phyloP scores from a whole-genome alignment of 1,140 invertebrate species.

The Drosophila eugracilis region DNA sequence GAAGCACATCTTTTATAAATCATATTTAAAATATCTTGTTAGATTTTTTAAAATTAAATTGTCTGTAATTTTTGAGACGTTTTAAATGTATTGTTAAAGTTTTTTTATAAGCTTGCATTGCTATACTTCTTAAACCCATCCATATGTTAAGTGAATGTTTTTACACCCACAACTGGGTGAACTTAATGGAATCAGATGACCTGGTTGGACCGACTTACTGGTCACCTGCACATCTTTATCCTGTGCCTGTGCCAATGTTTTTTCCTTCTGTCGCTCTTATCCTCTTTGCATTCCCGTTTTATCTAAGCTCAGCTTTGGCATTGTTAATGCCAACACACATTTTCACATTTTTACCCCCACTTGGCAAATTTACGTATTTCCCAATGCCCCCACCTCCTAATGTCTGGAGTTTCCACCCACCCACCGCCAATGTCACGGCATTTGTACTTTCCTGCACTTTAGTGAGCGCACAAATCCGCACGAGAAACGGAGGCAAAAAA shows the following conservation, averaged over 20 bases:
- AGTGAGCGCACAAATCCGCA: conserved; percentile 41
- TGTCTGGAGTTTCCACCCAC: not conserved
- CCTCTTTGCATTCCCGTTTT: conserved; percentile 36
- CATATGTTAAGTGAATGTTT: conserved; percentile 12
- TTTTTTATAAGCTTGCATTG: too few species aligned
- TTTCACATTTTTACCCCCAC: conserved; percentile 60
- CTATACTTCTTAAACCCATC: not conserved
- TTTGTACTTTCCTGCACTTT: conserved; percentile 52
- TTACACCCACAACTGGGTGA: not conserved
- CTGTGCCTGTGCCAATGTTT: not conserved
- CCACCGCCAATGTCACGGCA: conserved; percentile 34
- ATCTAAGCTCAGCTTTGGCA: conserved; percentile 49
- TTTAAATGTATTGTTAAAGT: too few species aligned
- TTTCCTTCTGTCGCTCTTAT: conserved; percentile 1
- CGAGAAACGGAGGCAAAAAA: conserved; percentile 35
- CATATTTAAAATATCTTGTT: too few species aligned
- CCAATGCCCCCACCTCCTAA: not conserved
- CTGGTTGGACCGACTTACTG: not conserved
- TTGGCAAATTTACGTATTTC: conserved; percentile 68
- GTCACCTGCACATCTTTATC: conserved; percentile 11
- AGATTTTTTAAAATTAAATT: too few species aligned
- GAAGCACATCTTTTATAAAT: too few species aligned
- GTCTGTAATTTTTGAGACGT: too few species aligned
- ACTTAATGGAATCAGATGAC: conserved; percentile 1
- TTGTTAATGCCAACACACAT: conserved; percentile 74